Conservation (phyloP, 1,140 invertebrate species). For the Babylonia areolata region DNA sequence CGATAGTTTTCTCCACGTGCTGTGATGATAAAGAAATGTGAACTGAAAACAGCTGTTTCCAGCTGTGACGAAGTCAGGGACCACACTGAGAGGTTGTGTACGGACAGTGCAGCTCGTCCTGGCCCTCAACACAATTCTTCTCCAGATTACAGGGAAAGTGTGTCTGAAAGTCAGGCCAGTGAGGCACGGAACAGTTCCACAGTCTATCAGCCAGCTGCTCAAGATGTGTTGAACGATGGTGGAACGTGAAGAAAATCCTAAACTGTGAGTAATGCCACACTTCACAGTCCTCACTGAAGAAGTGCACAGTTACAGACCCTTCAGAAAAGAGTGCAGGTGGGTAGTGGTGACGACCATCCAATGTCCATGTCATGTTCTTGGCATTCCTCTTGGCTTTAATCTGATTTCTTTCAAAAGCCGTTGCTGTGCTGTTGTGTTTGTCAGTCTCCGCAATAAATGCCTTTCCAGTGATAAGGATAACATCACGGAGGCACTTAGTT, state of each 20-base stretch:
- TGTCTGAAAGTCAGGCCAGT: not conserved
- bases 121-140: not conserved
- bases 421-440: not conserved
- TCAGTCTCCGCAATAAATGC: not conserved
- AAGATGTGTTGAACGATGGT: not conserved
- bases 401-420: not conserved
- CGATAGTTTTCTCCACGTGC: not conserved
- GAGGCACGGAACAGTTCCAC: slow-evolving; percentile 14
- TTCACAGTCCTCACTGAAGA: not conserved
- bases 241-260: not conserved
- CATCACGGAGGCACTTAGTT: not conserved
- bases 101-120: slow-evolving; percentile 8
- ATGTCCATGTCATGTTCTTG: not conserved
- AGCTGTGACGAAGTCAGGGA: not conserved
- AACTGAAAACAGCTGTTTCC: not conserved
- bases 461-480: not conserved
- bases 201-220: not conserved
- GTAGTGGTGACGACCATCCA: not conserved
- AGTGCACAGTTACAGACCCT: not conserved
- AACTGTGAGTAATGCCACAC: not conserved
- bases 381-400: not conserved
- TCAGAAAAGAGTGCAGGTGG: not conserved
- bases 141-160: not conserved
- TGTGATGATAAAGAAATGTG: not conserved
- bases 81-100: not conserved